These are phyloP conservation scores for Poeciliopsis turneri DNA, from an alignment of 2,797 vertebrate genomes.

Conservation along the genomic window DNA sequence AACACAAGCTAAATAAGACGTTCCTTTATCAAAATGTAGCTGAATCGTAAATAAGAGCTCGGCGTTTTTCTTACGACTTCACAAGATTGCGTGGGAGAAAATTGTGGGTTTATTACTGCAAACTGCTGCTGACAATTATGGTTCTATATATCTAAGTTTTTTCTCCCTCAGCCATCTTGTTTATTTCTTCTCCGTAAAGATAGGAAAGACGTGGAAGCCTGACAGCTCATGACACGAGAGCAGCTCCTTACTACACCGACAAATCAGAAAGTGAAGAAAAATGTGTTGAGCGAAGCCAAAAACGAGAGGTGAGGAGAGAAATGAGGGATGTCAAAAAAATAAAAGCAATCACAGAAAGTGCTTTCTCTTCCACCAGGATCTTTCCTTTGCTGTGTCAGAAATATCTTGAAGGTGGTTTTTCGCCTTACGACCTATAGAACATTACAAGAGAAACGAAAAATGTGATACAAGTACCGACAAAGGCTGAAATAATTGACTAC, in stretches of 20 bases:
- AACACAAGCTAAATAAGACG: background rate
- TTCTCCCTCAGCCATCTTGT: slow-evolving; percentile 13
- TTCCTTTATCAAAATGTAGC: slow-evolving; percentile 16
- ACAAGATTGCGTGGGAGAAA: slow-evolving; percentile 17
- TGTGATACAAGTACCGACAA: slow-evolving; percentile 9
- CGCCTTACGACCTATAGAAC: slow-evolving; percentile 20
- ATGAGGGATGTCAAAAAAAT: background rate
- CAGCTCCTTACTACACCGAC: slow-evolving; percentile 45
- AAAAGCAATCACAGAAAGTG: slow-evolving; percentile 41
- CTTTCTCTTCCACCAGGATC: background rate
- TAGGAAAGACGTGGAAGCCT: slow-evolving; percentile 46
- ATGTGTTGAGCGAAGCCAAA: slow-evolving; percentile 43
- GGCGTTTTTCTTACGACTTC: slow-evolving; percentile 6
- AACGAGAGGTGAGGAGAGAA: slow-evolving; percentile 38
- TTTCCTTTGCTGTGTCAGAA: slow-evolving; percentile 12
- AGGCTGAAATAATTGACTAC: slow-evolving; percentile 22
- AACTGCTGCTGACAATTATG: slow-evolving; percentile 11
- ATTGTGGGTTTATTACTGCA: slow-evolving; percentile 13
- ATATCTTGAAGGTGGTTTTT: slow-evolving; percentile 20
- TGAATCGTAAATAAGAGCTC: slow-evolving; percentile 1
- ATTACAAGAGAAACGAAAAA: slow-evolving; percentile 23
- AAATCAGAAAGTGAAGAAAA: slow-evolving; percentile 39
- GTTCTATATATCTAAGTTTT: background rate
- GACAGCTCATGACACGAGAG: slow-evolving; percentile 65
- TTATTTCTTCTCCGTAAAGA: slow-evolving; percentile 33